phyloP scores from a whole-genome alignment of 2,797 vertebrate species.

The Percopsis omiscomaycus region DNA sequence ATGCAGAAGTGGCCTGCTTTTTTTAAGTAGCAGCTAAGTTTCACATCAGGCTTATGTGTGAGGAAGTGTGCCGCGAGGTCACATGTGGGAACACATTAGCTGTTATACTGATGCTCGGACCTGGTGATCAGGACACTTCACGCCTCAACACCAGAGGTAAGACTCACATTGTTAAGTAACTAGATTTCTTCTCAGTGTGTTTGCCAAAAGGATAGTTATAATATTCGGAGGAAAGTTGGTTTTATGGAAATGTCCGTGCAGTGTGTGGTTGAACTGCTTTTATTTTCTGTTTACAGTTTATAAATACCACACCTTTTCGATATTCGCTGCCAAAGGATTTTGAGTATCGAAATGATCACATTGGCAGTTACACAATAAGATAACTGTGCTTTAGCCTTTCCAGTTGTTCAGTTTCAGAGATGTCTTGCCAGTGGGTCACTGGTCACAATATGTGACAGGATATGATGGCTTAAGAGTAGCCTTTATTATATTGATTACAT shows the following conservation, averaged over 20 bases:
- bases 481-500: no score
- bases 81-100: slow-evolving; percentile 36
- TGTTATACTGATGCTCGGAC: slow-evolving; percentile 45
- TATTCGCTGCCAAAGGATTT: no score
- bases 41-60: slow-evolving; percentile 52
- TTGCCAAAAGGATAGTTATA: not conserved
- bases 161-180: slow-evolving; percentile 7
- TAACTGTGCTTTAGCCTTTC: no score
- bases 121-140: slow-evolving; percentile 24
- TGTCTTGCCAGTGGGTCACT: no score
- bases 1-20: slow-evolving; percentile 65
- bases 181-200: not conserved
- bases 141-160: slow-evolving; percentile 56
- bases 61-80: slow-evolving; percentile 60
- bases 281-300: no score
- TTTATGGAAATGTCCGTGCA: not conserved
- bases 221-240: not conserved
- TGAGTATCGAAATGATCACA: no score
- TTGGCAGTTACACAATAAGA: no score
- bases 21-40: slow-evolving; percentile 55
- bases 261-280: no score
- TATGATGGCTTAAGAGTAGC: no score
- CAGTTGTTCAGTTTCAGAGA: no score
- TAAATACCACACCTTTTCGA: no score
- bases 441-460: no score